Evolutionary conservation across 2,888 invertebrate species (phyloP), one percentile per base, ranked within the genome.

Genomic region (Carpatolechia fugitivella): DNA sequence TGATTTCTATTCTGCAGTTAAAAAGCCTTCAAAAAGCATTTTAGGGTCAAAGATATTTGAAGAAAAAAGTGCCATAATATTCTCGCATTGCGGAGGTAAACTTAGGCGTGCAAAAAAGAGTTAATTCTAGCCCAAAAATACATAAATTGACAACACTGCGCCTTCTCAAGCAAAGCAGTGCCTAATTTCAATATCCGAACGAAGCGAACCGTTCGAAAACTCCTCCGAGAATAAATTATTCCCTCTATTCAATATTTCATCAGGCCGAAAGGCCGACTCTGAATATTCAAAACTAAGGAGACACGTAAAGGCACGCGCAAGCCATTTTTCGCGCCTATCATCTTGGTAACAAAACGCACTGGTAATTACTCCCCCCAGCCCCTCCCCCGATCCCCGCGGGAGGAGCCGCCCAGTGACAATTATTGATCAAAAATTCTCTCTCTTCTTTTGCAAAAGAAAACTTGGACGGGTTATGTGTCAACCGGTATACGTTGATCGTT

Each of bases 371-470:
- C 86, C 85, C 66, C 71, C 72, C 68, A 68, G 66, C 68, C 70
- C 66, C 70, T 67, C 60, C 66, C 66, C 58, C 62, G 20, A 59
- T 60, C 62, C 62, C 63, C 73, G 72, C 72, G 68, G 73, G 69
- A 72, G 80, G 72, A 77, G 81, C 87, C 89, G 87, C 90, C 90
- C 91, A 92, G 92, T 92, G 92, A 92, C 92, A 92, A 92, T 92
- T 92, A 92, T 92, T 92, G 92, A 92, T 92, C 92, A 92, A 91
- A 91, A 92, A 92, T 92, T 92, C 92, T 92, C 92, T 91, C 92
- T 91, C 90, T 90, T 90, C 90, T 90, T 90, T 90, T 88, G 90
- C 89, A 89, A 90, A 90, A 90, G 90, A 89, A 90, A 90, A 90
- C 90, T 90, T 89, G 90, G 90, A 90, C 90, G 90, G 89, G 90